Base-by-base conservation (phyloP, 2,888 invertebrate genomes). In the Amblyjoppa fuscipennis region DNA sequence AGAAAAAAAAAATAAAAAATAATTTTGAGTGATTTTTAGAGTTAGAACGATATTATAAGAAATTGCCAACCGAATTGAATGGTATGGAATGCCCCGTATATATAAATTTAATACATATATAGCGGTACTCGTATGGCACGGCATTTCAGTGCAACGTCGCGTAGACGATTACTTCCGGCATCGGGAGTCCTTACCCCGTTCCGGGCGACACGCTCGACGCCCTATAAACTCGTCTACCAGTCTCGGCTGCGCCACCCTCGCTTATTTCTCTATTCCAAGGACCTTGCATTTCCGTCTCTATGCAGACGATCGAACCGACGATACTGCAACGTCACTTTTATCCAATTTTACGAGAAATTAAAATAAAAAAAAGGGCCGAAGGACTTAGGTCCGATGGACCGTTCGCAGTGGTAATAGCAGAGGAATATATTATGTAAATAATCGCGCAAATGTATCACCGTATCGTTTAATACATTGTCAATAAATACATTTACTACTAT, bases 161-260 rank as follows among this genome's bases (percentile, higher is more conserved):
- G 82, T 71, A 75, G 75, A 82, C 85, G 82, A 82, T 85, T 82
- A 85, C 85, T 85, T 85, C 76, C 82, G 79, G 79, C 85, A 68
- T 82, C 79, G 79, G 59, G 71, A 80, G 75, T 82, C 79, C 82
- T 85, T 71, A 68, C 79, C 45, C 75, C 70, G 70, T 71, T 34
- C 64, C 25, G 49, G 51, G 9, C 79, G 51, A 76, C 31, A 66
- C 76, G 64, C 68, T 77, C 77, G 64, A 61, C 77, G 66, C 68
- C 59, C 59, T 76, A 75, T 71, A 76, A 83, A 83, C 66, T 76
- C 75, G 56, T 78, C 59, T 45, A 71, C 49, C 28, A 56, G 56
- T 45, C 66, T 66, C n/a, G 11, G 1, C 28, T 41, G 16, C n/a
- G 45, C 41, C 61, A 20, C 69, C 61, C 16, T 68, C 38, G 41